Conservation (phyloP, 2,888 invertebrate genomes). For the Calephelis perditalis region DNA sequence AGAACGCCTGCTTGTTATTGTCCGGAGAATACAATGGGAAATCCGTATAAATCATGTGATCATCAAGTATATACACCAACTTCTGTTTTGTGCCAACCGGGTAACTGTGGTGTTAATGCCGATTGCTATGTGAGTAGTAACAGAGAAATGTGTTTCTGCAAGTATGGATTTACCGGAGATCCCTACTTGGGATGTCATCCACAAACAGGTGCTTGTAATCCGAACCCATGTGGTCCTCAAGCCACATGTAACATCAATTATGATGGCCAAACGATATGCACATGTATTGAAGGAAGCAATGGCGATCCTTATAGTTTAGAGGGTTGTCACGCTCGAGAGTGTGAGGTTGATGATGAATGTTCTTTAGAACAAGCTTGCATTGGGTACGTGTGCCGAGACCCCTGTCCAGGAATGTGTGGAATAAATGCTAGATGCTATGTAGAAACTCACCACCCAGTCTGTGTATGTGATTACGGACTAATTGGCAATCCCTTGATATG, state of each 20-base stretch:
- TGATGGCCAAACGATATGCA: constrained; percentile 84
- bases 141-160: constrained; percentile 91
- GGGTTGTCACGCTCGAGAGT: constrained; percentile 89
- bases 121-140: constrained; percentile 91
- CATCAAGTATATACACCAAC: constrained; percentile 75
- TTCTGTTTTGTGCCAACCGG: constrained; percentile 85
- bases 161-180: constrained; percentile 85
- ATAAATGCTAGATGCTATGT: constrained; percentile 85
- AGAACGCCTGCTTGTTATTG: constrained; percentile 90
- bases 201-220: constrained; percentile 84
- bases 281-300: constrained; percentile 85
- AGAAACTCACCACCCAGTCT: constrained; percentile 88
- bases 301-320: constrained; percentile 85
- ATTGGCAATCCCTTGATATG: constrained; percentile 88
- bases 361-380: constrained; percentile 85
- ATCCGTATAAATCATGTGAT: constrained; percentile 87
- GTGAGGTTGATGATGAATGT: constrained; percentile 89
- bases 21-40: constrained; percentile 88
- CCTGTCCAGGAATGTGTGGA: constrained; percentile 90
- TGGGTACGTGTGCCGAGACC: constrained; percentile 87
- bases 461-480: constrained; percentile 84
- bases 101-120: constrained; percentile 89
- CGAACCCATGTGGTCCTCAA: constrained; percentile 89
- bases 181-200: constrained; percentile 87
- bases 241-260: constrained; percentile 83